These are phyloP conservation scores for Cyanoderma ruficeps DNA, from an alignment of 2,113 vertebrate genomes.

Conservation along the genomic window DNA sequence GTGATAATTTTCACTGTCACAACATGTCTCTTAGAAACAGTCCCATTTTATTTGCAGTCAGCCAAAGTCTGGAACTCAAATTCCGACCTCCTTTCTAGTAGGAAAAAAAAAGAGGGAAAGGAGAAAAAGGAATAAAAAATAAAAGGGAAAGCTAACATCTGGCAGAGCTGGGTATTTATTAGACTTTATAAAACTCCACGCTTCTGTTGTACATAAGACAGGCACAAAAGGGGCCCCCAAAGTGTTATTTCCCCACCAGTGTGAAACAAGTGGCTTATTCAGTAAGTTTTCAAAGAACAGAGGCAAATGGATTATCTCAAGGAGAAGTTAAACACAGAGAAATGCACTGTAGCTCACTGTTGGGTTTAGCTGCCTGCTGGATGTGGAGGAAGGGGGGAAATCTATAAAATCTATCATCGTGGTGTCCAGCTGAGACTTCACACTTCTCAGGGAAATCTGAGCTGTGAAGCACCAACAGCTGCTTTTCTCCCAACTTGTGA, in stretches of 20 bases:
- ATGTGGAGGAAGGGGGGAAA: slow-evolving; percentile 2
- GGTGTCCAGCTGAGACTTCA: slow-evolving; percentile 71
- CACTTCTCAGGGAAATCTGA: slow-evolving; percentile 67
- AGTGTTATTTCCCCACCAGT: slow-evolving; percentile 69
- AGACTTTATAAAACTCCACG: slow-evolving; percentile 61
- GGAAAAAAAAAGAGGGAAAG: background rate
- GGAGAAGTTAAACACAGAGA: slow-evolving; percentile 63
- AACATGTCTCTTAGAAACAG: slow-evolving; percentile 52
- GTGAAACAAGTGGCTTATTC: slow-evolving; percentile 75
- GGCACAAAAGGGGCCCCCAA: slow-evolving; percentile 63
- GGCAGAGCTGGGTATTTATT: slow-evolving; percentile 61
- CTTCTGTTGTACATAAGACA: slow-evolving; percentile 68
- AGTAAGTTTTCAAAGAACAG: slow-evolving; percentile 74
- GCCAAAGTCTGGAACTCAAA: slow-evolving; percentile 11
- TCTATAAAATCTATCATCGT: slow-evolving; percentile 70
- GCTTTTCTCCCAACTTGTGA: slow-evolving; percentile 64
- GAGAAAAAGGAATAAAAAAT: background rate
- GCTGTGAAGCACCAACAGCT: slow-evolving; percentile 68
- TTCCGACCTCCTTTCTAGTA: slow-evolving; percentile 32
- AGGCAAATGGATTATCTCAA: slow-evolving; percentile 67
- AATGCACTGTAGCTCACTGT: slow-evolving; percentile 55
- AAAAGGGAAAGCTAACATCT: slow-evolving; percentile 56
- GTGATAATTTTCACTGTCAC: slow-evolving; percentile 57
- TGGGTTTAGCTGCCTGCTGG: slow-evolving; percentile 52
- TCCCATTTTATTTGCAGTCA: slow-evolving; percentile 43